Percentiles rank a stretch among this genome's conserved stretches.
Conservation (phyloP, 2,888 invertebrate genomes). For the Entomobrya multifasciata region DNA sequence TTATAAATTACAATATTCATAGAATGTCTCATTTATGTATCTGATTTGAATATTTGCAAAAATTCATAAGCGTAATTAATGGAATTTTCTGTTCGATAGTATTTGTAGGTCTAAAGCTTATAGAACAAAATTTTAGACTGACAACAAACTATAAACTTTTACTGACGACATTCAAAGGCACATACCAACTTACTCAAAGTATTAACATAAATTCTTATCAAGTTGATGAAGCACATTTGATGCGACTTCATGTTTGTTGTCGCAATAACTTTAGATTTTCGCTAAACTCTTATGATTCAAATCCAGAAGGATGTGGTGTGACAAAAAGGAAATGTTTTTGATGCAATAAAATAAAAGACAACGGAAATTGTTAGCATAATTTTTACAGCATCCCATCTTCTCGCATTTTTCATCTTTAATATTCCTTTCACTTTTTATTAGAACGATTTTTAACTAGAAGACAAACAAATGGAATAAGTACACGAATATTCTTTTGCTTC, state of each 20-base stretch:
- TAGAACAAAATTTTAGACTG: no score
- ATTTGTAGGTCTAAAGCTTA: no score
- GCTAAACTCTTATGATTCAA: slow-evolving; percentile 63
- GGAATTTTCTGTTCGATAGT: no score
- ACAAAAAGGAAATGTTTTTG: slow-evolving; percentile 60
- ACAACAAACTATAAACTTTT: no score
- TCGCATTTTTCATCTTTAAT: slow-evolving; percentile 42
- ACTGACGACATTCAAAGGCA: no score
- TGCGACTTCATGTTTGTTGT: slow-evolving; percentile 5
- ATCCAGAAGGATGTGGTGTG: slow-evolving; percentile 62
- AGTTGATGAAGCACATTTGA: slow-evolving; percentile 21
- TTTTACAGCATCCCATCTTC: slow-evolving; percentile 17
- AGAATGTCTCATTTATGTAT: no score
- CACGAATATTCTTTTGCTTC: slow-evolving; percentile 38
- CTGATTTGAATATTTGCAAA: no score
- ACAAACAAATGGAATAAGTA: background rate
- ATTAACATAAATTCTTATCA: background rate
- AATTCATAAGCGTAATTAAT: no score
- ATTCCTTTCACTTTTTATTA: slow-evolving; percentile 45
- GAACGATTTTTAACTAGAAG: slow-evolving; percentile 49
- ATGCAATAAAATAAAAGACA: slow-evolving; percentile 61
- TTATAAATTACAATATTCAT: no score
- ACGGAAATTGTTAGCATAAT: slow-evolving; percentile 62
- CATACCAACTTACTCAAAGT: no score
- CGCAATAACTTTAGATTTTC: slow-evolving; percentile 40